Percentiles rank a stretch among this genome's conserved stretches.
Conservation (phyloP, 2,888 invertebrate genomes). For the Abscondita cerata region DNA sequence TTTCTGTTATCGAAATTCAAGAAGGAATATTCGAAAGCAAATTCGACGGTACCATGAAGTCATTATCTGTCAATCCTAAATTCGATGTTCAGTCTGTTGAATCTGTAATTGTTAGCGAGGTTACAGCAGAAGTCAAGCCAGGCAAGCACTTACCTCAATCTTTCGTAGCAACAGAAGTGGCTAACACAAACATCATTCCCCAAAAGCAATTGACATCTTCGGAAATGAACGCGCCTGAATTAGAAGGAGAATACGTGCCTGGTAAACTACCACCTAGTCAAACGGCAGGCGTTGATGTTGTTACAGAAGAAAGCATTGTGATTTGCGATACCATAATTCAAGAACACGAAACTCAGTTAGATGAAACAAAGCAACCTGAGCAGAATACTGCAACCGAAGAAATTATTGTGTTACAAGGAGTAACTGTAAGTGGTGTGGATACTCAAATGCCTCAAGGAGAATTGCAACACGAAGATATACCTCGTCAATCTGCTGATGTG, state of each 20-base stretch:
- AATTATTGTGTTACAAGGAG: constrained; percentile 61
- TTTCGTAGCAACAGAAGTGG: constrained; percentile 80
- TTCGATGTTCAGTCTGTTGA: constrained; percentile 69
- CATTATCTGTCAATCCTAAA: constrained; percentile 64
- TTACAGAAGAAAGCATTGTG: constrained; percentile 67
- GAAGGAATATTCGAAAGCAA: constrained; percentile 68
- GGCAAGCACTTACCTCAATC: constrained; percentile 81
- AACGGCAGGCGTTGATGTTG: constrained; percentile 66
- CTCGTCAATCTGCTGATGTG: constrained; percentile 65
- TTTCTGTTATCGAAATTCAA: constrained; percentile 69
- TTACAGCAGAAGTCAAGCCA: constrained; percentile 73
- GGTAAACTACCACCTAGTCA: constrained; percentile 67
- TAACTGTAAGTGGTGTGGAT: constrained; percentile 69
- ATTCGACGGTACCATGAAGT: constrained; percentile 59
- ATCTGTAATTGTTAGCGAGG: constrained; percentile 71
- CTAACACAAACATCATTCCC: constrained; percentile 68
- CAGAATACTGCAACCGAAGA: constrained; percentile 62
- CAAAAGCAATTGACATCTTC: constrained; percentile 72
- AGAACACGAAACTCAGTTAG: constrained; percentile 71
- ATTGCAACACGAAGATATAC: constrained; percentile 58
- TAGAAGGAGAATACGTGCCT: constrained; percentile 68
- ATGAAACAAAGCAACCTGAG: constrained; percentile 56
- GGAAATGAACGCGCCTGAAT: constrained; percentile 71
- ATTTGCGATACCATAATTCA: constrained; percentile 64
- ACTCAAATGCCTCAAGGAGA: constrained; percentile 71